A percentile compares a stretch with the other conserved stretches of the same genome.
phyloP scores from a whole-genome alignment of 1,140 invertebrate genomes.

The Conus betulinus region DNA sequence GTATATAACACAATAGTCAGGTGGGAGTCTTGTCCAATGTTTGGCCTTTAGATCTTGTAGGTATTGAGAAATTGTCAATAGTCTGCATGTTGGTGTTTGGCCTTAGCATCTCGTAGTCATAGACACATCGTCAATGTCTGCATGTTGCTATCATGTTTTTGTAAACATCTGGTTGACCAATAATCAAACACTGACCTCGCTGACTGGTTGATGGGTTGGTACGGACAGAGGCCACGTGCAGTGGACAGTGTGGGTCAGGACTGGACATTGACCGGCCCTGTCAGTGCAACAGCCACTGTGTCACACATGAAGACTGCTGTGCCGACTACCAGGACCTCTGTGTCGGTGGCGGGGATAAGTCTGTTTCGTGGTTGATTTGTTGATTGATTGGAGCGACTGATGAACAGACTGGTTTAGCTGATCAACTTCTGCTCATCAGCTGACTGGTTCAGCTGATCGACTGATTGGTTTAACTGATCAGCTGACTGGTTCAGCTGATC shows the following conservation, averaged over 20 bases:
- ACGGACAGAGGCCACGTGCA: slow-evolving; percentile 23
- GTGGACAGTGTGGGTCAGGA: slow-evolving; percentile 33
- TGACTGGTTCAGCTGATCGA: not conserved
- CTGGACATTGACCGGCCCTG: slow-evolving; percentile 36
- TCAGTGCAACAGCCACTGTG: slow-evolving; percentile 52
- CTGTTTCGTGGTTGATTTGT: not conserved
- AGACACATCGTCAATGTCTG: too few relatives aligned
- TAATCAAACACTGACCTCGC: too few relatives aligned
- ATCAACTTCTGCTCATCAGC: too few relatives aligned
- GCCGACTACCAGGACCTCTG: slow-evolving; percentile 39
- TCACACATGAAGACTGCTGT: slow-evolving; percentile 47
- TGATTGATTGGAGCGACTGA: too few relatives aligned
- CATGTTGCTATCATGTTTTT: not conserved
- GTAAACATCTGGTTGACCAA: not conserved
- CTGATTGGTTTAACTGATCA: not conserved
- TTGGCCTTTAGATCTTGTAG: too few relatives aligned
- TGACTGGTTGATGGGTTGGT: not conserved
- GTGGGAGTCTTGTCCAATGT: too few relatives aligned
- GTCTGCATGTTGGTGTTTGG: not conserved
- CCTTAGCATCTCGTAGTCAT: not conserved
- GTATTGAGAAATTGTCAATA: too few relatives aligned
- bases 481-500: not conserved
- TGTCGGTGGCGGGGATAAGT: not conserved
- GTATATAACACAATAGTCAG: too few relatives aligned
- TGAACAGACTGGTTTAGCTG: too few relatives aligned